phyloP scores from a whole-genome alignment of 2,113 vertebrate species.

The Anser cygnoides region DNA sequence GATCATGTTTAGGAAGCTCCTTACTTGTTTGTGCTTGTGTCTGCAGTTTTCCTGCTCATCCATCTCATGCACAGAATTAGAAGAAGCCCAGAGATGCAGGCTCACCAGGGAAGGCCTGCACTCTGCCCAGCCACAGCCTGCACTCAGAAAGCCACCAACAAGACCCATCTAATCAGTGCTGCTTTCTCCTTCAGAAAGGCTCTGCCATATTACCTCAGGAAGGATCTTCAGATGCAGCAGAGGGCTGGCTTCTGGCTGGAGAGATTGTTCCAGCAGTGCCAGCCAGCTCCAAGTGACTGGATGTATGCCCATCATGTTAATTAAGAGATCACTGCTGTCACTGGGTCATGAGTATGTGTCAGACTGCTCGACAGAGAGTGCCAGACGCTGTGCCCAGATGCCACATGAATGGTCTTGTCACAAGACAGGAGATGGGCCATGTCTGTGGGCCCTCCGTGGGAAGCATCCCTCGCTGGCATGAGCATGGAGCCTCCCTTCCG shows the following conservation, averaged over 20 bases:
- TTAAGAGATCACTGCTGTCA: background rate
- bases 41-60: background rate
- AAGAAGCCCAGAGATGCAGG: background rate
- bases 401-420: background rate
- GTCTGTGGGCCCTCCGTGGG: background rate
- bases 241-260: background rate
- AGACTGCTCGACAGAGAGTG: background rate
- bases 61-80: background rate
- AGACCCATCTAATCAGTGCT: background rate
- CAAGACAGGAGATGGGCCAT: background rate
- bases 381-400: background rate
- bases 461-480: background rate
- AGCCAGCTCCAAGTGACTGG: rapidly evolving
- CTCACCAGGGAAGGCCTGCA: background rate
- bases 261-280: background rate
- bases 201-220: background rate
- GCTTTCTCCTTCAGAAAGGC: background rate
- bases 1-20: background rate
- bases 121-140: background rate
- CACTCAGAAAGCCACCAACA: background rate
- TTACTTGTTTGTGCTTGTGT: background rate
- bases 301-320: background rate
- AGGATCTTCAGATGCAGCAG: background rate
- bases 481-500: background rate
- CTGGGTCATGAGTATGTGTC: background rate